Evolutionary conservation across 92 coral and sea anemone genomes (phyloP), one percentile per base, ranked within the genome.

Genomic region (Isaurus tuberculatus): DNA sequence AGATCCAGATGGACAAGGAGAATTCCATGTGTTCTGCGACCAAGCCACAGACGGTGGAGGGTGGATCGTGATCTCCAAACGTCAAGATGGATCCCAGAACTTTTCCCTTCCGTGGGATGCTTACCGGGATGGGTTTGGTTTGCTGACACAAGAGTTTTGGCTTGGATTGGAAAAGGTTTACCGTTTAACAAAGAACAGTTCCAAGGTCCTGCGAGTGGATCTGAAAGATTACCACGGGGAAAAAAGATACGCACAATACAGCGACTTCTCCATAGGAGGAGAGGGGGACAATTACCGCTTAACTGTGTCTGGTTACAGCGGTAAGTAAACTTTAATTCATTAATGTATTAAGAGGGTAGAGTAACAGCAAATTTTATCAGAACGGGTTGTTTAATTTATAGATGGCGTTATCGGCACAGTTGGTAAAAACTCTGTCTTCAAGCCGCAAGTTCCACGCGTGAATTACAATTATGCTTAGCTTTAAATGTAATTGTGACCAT

Each of bases 11-110:
- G 75, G 46, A 0, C 79, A 82, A 2, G 84, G 75, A 7, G 72
- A 73, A 9, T 90, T 92, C 42, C 90, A 84, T 1, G 94, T 92
- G 43, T 88, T 72, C 69, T 75, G 81, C 74, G 89, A 91, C 72
- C 94, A 91, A 70, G 72, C 83, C 2, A 92, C 90, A 14, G 86
- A 77, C 37, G 91, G 90, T 9, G 94, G 94, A 69, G 97, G 94
- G 53, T 93, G 97, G 94, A 68, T 88, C 31, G 91, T 93, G 83
- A 17, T 93, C 42, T 92, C 82, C 49, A 86, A 77, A 37, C 94
- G 97, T 70, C 89, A 86, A 60, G 87, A 93, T 58, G 97, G 97
- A 89, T 85, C 87, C 10, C 60, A 79, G 55, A 74, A 68, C 53
- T 93, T 93, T 68, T 32, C 87, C 48, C 27, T 17, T 5, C 83